Base-by-base conservation (phyloP, 2,888 invertebrate genomes). In the Scaptomyza polygonia region DNA sequence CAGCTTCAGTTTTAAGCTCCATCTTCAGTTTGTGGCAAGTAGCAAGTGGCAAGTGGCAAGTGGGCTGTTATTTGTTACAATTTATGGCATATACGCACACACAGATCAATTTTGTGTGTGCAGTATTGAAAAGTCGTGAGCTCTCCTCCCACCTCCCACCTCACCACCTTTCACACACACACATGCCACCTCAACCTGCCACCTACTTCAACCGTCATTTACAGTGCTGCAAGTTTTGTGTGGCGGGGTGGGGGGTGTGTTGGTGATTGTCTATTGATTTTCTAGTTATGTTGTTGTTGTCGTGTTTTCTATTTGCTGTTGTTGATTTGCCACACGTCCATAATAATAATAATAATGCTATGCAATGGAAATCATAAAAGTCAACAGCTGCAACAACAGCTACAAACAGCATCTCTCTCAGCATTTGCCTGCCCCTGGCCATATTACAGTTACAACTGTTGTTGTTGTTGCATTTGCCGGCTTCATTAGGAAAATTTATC, bases 301-400 rank as follows among this genome's bases (percentile, higher is more conserved):
- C 55, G 54, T 70, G 74, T 87, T 84, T 84, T 88, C 80, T 83
- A 78, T 88, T 84, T 80, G 69, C 77, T 42, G 75, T 63, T 75
- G 77, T 63, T 77, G 69, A 59, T 77, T 79, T 77, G 65, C 80
- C 78, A 72, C 74, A 75, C 75, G 64, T 65, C 84, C 88, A 85
- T 86, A 86, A 86, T 78, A 72, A 78, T 67, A 67, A 85, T 86
- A 86, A 86, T 78, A 72, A 78, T 67, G 68, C 80, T 57, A 72
- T 77, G 82, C 77, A 79, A 85, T 87, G 88, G 80, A 86, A 84
- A 87, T 86, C 86, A 88, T 83, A 88, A 83, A 88, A 85, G 82
- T 84, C 87, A 81, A 86, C 85, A 80, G 18, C 66, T 21, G 16
- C 52, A 49, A 45, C 53, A 73, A 54, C 58, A 55, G 25, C 64